Evolutionary conservation across 2,797 vertebrate genomes (phyloP).

Genomic region (Micropoecilia bifurca): DNA sequence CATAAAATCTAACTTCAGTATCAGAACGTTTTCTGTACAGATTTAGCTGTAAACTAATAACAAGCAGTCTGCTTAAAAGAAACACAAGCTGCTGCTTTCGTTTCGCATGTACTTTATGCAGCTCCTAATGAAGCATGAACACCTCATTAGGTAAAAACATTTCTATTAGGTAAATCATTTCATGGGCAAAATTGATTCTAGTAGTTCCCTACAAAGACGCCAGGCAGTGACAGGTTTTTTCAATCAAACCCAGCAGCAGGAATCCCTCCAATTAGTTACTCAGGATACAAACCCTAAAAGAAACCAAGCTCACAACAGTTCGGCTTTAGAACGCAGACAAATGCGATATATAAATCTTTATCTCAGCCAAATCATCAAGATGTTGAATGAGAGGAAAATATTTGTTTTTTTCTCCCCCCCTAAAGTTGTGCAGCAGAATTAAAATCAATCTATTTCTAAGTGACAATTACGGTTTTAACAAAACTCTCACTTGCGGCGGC

Average conservation of each 20-base stretch:
- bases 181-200: conserved; percentile 16
- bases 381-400: conserved; percentile 23
- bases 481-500: conserved; percentile 25
- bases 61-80: neutral
- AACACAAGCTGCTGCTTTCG: neutral
- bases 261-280: conserved; percentile 13
- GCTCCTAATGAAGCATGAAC: conserved; percentile 23
- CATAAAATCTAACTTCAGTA: neutral
- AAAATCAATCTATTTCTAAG: conserved; percentile 36
- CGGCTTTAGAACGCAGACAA: conserved; percentile 3
- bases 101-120: conserved; percentile 1
- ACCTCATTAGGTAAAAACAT: conserved; percentile 36
- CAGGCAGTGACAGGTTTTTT: neutral
- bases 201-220: neutral
- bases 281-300: conserved; percentile 2
- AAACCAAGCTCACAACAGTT: conserved; percentile 11
- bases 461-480: conserved; percentile 38
- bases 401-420: conserved; percentile 4
- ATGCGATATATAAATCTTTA: conserved; percentile 38
- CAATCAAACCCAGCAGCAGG: neutral
- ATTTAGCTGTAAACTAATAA: neutral
- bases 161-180: conserved; percentile 38
- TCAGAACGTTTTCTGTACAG: neutral
- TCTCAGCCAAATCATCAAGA: conserved; percentile 49
- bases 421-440: conserved; percentile 35